Evolutionary conservation across 1,140 invertebrate species (phyloP).

Genomic region (Caenorhabditis briggsae): DNA sequence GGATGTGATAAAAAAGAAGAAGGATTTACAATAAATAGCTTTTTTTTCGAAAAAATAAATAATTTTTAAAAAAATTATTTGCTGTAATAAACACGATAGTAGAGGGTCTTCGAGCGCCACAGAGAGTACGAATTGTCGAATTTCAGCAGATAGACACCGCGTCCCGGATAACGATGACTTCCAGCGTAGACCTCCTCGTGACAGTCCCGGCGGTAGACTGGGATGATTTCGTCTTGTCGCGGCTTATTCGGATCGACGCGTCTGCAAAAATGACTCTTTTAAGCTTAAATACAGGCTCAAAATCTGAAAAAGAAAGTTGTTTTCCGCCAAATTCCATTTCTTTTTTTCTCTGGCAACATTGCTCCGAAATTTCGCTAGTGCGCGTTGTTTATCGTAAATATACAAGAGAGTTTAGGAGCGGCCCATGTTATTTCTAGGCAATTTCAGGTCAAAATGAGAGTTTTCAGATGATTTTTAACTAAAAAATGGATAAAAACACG

Average conservation of each 20-base stretch:
- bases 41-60: too few relatives aligned
- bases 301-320: not conserved
- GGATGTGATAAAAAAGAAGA: too few relatives aligned
- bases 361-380: too few relatives aligned
- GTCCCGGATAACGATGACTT: conserved; percentile 91
- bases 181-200: conserved; percentile 96
- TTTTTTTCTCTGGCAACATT: not conserved
- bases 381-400: too few relatives aligned
- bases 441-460: too few relatives aligned
- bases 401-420: too few relatives aligned
- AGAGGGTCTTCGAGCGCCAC: conserved; percentile 98
- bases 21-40: too few relatives aligned
- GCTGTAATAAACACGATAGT: conserved; percentile 98
- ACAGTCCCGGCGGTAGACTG: conserved; percentile 93
- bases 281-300: too few relatives aligned
- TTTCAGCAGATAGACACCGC: conserved; percentile 96
- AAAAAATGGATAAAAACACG: too few relatives aligned
- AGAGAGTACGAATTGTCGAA: conserved; percentile 99
- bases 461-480: too few relatives aligned
- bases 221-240: conserved; percentile 86
- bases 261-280: not conserved
- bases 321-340: not conserved
- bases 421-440: too few relatives aligned
- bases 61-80: conserved; percentile 69
- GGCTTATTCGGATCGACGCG: conserved; percentile 79